Conservation (phyloP, 1,140 invertebrate species). For the Hirudo medicinalis region DNA sequence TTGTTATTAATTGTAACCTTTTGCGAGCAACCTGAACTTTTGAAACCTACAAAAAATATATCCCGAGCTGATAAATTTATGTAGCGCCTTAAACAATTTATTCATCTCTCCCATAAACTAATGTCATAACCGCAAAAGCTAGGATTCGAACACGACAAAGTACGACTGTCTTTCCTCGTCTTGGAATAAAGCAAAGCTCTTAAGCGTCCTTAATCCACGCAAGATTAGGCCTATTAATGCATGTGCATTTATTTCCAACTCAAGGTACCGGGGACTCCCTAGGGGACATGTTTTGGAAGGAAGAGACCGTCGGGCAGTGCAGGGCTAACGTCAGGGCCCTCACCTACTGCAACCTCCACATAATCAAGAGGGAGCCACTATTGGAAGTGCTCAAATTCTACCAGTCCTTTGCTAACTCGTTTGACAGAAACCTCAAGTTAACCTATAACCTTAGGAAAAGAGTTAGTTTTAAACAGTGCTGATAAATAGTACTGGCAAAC, state of each 20-base stretch:
- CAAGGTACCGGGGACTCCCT: slow-evolving; percentile 94
- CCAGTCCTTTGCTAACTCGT: slow-evolving; percentile 97
- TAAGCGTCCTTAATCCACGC: neutral
- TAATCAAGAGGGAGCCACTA: slow-evolving; percentile 77
- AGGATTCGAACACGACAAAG: no score
- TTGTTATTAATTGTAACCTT: no score
- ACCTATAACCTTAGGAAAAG: slow-evolving; percentile 95
- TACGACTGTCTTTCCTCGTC: no score
- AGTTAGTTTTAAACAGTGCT: slow-evolving; percentile 43
- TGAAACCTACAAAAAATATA: no score
- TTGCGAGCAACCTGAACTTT: no score
- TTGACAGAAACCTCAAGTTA: slow-evolving; percentile 88
- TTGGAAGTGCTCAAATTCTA: slow-evolving; percentile 98
- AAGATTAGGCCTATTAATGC: neutral
- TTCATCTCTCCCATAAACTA: no score
- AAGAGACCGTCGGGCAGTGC: slow-evolving; percentile 84
- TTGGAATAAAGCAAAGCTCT: no score
- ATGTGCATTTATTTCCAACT: neutral
- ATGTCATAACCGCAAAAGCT: no score
- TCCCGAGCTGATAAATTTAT: no score
- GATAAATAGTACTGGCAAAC: no score
- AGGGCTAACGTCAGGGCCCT: slow-evolving; percentile 94
- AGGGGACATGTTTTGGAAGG: slow-evolving; percentile 98
- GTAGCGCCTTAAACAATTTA: no score
- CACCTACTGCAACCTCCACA: slow-evolving; percentile 98